Conservation (phyloP, 53 echinoderm and acorn worm genomes). For the Mesocentrotus franciscanus region DNA sequence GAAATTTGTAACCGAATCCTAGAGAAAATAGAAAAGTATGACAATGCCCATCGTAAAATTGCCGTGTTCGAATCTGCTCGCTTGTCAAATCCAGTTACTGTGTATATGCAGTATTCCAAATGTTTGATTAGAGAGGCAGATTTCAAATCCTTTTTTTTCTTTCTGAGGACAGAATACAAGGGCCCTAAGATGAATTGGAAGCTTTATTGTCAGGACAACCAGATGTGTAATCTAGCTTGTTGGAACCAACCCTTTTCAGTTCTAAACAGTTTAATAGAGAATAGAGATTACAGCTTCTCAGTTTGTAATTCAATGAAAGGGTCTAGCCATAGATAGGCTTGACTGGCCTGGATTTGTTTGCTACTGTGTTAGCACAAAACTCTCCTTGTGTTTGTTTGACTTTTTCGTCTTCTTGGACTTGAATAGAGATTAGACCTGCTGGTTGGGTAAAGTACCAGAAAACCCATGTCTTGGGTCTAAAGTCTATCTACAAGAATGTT, state of each 20-base stretch:
- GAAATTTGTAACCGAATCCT: too few relatives aligned
- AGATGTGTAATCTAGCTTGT: not conserved
- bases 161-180: not conserved
- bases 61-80: too few relatives aligned
- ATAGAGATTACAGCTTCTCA: constrained; percentile 5
- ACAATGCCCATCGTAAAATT: too few relatives aligned
- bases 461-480: not conserved
- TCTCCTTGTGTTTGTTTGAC: not conserved
- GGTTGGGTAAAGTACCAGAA: not conserved
- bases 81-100: too few relatives aligned
- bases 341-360: not conserved
- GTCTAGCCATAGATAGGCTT: constrained; percentile 8
- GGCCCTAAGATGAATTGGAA: not conserved
- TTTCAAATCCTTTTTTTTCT: too few relatives aligned
- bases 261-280: not conserved
- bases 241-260: constrained; percentile 13
- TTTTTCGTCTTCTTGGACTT: not conserved
- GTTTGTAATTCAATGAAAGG: not conserved
- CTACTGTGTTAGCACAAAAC: not conserved
- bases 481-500: not conserved
- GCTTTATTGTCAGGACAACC: constrained; percentile 28
- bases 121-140: not conserved
- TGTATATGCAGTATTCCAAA: too few relatives aligned
- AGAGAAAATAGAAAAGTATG: too few relatives aligned
- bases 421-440: constrained; percentile 35